These are phyloP conservation scores for Phycodurus eques DNA, from an alignment of 2,113 vertebrate species.

Conservation along the genomic window DNA sequence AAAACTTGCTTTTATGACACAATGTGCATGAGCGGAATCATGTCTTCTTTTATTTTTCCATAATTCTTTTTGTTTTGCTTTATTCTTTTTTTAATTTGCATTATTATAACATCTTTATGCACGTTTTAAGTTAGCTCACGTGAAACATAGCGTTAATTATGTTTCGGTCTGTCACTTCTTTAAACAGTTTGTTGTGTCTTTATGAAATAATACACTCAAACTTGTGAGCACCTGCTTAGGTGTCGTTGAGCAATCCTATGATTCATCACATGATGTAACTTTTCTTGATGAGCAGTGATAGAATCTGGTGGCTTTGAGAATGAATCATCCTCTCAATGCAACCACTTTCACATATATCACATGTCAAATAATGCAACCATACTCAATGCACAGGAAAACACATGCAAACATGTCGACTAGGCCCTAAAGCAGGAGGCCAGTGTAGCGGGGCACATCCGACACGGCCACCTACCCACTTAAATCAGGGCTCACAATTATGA, in stretches of 20 bases:
- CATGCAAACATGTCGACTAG: constrained; percentile 1
- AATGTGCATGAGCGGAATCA: constrained; percentile 27
- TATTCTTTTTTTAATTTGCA: neutral
- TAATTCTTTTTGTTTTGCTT: neutral
- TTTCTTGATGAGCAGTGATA: constrained; percentile 7
- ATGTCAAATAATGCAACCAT: neutral
- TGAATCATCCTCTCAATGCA: constrained; percentile 4
- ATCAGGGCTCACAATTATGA: constrained; percentile 48
- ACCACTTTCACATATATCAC: neutral
- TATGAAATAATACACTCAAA: constrained; percentile 8
- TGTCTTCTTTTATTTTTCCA: constrained; percentile 16
- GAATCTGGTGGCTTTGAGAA: constrained; percentile 15
- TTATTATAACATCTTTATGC: constrained; percentile 8
- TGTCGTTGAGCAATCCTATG: constrained; percentile 29
- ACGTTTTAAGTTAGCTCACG: neutral
- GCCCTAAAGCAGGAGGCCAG: constrained; percentile 22
- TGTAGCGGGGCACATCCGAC: constrained; percentile 24
- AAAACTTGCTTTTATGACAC: constrained; percentile 27
- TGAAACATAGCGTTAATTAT: neutral
- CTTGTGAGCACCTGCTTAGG: constrained; percentile 45
- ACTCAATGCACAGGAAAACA: constrained; percentile 7
- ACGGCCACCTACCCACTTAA: constrained; percentile 49
- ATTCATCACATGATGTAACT: constrained; percentile 21
- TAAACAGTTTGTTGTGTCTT: constrained; percentile 10
- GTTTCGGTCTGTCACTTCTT: neutral